phyloP scores from a whole-genome alignment of 2,888 invertebrate species.

The Ormyrus pomaceus region DNA sequence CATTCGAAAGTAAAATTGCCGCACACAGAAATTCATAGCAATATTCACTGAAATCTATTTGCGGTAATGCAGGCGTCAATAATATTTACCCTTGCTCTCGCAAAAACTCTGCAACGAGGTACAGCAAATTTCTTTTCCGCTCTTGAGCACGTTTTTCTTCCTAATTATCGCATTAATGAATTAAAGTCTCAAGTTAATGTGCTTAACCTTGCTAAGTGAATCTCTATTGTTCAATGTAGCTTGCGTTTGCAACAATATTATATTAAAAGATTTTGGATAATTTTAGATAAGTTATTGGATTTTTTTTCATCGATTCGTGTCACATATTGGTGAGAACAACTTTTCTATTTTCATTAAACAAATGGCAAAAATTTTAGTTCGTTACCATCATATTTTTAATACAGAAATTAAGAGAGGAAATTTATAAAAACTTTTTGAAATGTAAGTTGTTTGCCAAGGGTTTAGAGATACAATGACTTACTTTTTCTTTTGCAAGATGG shows the following conservation, averaged over 20 bases:
- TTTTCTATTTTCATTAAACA: too few species aligned
- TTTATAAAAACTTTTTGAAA: background rate
- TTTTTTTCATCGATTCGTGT: background rate
- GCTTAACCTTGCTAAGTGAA: conserved; percentile 26
- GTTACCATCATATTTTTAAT: background rate
- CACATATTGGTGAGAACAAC: too few species aligned
- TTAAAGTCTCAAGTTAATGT: conserved; percentile 36
- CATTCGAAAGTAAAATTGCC: too few species aligned
- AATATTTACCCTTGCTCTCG: conserved; percentile 79
- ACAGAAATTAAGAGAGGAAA: background rate
- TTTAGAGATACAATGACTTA: conserved; percentile 43
- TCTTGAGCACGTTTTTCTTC: conserved; percentile 67
- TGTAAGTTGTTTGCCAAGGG: background rate
- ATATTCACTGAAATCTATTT: background rate
- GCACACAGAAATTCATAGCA: too few species aligned
- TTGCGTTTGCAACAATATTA: background rate
- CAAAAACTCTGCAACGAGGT: conserved; percentile 83
- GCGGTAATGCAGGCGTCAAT: conserved; percentile 12
- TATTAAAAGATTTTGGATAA: background rate
- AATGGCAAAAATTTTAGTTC: too few species aligned
- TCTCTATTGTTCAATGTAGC: background rate
- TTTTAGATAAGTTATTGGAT: background rate
- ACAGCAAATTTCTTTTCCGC: conserved; percentile 73
- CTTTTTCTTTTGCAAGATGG: conserved; percentile 61
- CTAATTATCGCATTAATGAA: conserved; percentile 63